Conservation (phyloP, 2,888 invertebrate species). For the Eupithecia subumbrata region DNA sequence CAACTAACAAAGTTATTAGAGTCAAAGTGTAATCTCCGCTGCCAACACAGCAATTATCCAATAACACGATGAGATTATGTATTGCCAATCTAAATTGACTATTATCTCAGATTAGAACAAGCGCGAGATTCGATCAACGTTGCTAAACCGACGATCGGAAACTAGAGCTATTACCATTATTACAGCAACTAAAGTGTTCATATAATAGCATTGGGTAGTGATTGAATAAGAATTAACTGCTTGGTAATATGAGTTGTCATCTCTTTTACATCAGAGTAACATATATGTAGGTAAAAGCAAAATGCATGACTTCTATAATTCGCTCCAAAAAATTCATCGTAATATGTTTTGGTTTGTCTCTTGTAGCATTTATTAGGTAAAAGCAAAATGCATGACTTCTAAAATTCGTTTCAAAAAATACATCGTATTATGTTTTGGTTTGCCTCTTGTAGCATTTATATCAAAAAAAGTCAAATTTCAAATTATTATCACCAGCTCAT, state of each 20-base stretch:
- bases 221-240: constrained; percentile 7
- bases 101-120: constrained; percentile 17
- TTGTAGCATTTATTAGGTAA: too few species aligned
- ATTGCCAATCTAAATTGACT: constrained; percentile 26
- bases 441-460: background rate
- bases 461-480: background rate
- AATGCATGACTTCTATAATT: too few species aligned
- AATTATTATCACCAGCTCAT: too few species aligned
- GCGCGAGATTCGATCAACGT: constrained; percentile 23
- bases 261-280: background rate
- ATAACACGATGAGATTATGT: constrained; percentile 22
- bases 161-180: constrained; percentile 6
- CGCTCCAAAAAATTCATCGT: too few species aligned
- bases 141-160: constrained; percentile 16
- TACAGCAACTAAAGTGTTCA: constrained; percentile 17
- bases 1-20: constrained; percentile 5
- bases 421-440: too few species aligned
- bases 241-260: background rate
- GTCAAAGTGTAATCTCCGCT: constrained; percentile 3
- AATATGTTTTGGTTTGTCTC: too few species aligned
- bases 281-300: too few species aligned
- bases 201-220: background rate
- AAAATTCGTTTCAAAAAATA: background rate
- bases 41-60: constrained; percentile 23
- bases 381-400: too few species aligned